Conservation (phyloP, 2,888 invertebrate species). For the Psylliodes chrysocephalus region DNA sequence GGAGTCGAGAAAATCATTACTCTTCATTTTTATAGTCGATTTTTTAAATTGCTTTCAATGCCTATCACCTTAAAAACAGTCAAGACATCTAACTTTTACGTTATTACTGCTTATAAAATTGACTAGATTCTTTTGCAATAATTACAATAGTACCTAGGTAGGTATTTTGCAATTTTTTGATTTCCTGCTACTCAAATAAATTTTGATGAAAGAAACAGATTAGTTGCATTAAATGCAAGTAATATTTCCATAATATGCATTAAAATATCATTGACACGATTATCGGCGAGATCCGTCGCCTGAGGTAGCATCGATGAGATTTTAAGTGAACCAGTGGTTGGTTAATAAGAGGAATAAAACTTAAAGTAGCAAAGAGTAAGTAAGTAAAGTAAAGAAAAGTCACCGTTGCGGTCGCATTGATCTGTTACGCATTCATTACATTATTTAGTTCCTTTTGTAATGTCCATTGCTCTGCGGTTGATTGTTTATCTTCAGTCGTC, state of each 20-base stretch:
- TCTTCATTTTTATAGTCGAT: too few relatives aligned
- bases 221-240: background rate
- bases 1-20: too few relatives aligned
- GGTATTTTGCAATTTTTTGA: too few relatives aligned
- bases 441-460: slow-evolving; percentile 18
- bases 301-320: background rate
- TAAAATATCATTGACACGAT: slow-evolving; percentile 2
- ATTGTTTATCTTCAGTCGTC: slow-evolving; percentile 15
- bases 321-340: background rate
- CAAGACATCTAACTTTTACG: too few relatives aligned
- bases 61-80: too few relatives aligned
- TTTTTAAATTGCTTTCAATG: too few relatives aligned
- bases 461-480: slow-evolving; percentile 15
- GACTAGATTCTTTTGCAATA: too few relatives aligned
- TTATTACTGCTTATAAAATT: too few relatives aligned
- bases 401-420: slow-evolving; percentile 24
- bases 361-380: background rate
- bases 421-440: slow-evolving; percentile 30
- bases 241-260: background rate
- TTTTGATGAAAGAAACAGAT: too few relatives aligned
- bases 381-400: slow-evolving; percentile 6
- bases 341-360: background rate
- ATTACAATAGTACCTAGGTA: too few relatives aligned
- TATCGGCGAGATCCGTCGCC: background rate
- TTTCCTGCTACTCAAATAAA: too few relatives aligned